phyloP scores from a whole-genome alignment of 2,888 invertebrate genomes.

The Tipula lateralis region DNA sequence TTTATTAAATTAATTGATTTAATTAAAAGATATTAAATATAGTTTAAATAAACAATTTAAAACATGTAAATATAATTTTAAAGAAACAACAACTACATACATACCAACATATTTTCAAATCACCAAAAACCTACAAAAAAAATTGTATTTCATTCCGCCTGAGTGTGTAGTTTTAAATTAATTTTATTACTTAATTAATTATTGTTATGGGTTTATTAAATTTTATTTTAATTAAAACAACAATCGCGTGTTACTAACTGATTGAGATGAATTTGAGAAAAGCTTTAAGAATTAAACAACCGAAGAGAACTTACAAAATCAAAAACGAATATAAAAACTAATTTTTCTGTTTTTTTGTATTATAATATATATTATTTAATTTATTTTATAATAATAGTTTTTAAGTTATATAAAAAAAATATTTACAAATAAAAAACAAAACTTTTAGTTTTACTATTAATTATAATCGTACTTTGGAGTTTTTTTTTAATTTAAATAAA shows the following conservation, averaged over 20 bases:
- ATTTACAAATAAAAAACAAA: not conserved
- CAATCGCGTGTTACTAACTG: not conserved
- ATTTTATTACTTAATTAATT: not conserved
- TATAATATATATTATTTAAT: not conserved
- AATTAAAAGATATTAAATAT: not conserved
- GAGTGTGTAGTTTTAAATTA: not conserved
- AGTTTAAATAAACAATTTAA: not conserved
- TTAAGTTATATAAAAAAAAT: not conserved
- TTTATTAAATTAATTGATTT: not conserved
- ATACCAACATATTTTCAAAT: no score
- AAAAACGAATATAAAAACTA: not conserved
- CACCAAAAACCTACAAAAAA: not conserved
- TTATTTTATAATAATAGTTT: constrained; percentile 24
- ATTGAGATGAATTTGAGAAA: not conserved
- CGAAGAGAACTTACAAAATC: not conserved
- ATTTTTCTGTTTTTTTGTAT: not conserved
- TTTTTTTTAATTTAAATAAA: not conserved
- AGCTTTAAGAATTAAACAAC: not conserved
- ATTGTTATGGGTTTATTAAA: not conserved
- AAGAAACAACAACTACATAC: not conserved
- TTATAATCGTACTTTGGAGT: not conserved
- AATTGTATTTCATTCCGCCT: not conserved
- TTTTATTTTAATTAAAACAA: not conserved
- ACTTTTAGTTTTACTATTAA: not conserved
- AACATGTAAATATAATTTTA: not conserved